These are phyloP conservation scores for Olivierus martensii DNA, from an alignment of 1,140 invertebrate species.

Conservation along the genomic window DNA sequence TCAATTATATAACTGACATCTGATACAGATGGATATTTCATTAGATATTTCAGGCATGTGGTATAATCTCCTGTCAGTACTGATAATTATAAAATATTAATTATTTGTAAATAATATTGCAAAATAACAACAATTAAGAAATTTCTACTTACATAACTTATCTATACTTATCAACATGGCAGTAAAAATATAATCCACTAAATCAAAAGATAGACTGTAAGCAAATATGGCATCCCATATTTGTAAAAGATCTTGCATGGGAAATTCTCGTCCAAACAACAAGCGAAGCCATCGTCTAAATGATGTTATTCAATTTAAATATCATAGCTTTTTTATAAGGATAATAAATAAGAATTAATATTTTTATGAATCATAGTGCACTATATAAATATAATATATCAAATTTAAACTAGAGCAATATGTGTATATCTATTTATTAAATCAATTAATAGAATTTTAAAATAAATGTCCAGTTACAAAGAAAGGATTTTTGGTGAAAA, in stretches of 20 bases:
- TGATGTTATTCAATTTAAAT: too few species aligned
- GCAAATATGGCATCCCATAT: slow-evolving; percentile 70
- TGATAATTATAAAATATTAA: slow-evolving; percentile 26
- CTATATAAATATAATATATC: too few species aligned
- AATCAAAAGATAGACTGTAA: slow-evolving; percentile 48
- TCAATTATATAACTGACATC: slow-evolving; percentile 48
- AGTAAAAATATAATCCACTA: slow-evolving; percentile 59
- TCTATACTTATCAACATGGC: slow-evolving; percentile 58
- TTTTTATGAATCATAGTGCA: too few species aligned
- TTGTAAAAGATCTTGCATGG: slow-evolving; percentile 51
- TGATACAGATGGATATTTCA: slow-evolving; percentile 47
- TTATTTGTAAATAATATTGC: too few species aligned
- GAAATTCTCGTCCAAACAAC: slow-evolving; percentile 64
- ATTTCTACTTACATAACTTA: slow-evolving; percentile 29
- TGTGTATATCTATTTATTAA: too few species aligned
- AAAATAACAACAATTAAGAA: slow-evolving; percentile 25
- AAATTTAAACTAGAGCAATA: too few species aligned
- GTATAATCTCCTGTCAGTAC: slow-evolving; percentile 48
- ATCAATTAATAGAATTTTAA: too few species aligned
- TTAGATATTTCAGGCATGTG: slow-evolving; percentile 44
- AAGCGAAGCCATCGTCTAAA: slow-evolving; percentile 61
- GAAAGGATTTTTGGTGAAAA: too few species aligned
- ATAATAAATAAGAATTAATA: too few species aligned
- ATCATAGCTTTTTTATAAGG: too few species aligned
- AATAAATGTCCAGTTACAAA: too few species aligned